Evolutionary conservation across 2,888 invertebrate genomes (phyloP), one percentile per base, ranked within the genome.

Genomic region (Harpalus rubripes): DNA sequence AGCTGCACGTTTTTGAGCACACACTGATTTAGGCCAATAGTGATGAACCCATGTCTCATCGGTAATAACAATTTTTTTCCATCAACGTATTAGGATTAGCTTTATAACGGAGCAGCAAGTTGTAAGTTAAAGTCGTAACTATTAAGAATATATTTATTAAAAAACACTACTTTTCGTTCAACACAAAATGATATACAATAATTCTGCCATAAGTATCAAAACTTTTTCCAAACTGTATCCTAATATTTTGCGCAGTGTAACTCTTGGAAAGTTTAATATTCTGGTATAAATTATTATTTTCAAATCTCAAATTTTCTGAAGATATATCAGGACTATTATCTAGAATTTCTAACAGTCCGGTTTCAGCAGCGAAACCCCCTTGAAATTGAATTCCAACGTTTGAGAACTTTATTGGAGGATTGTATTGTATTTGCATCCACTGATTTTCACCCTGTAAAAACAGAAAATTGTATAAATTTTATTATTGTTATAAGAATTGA

Each of bases 171-270:
- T 74, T 74, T 44, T 74, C 41, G n/a, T 78, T 78, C 22, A 83
- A 83, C 18, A 15, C 16, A 41, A 83, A 83, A 61, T 74, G 74
- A 76, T 83, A 83, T n/a, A 83, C 61, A 76, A 83, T 61, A 59
- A 83, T 83, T 59, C 83, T 26, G 7, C 83, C 83, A 76, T 61
- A 76, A 15, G 83, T 83, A 61, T 83, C 83, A 76, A 61, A 83
- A 22, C 26, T 58, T 76, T 74, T 72, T 22, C 39, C 59, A 76
- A 83, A 83, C 8, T n/a, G 5, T 22, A 83, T 12, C 44, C 59
- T 83, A 76, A 83, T 76, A 32, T 58, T 83, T 44, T 74, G 72
- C 10, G 59, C 74, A 10, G 59, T 44, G 61, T 41, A 58, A 58
- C 74, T 58, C 61, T 83, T 26, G 22, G 44, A 39, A 41, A 83